Evolutionary conservation across 2,113 vertebrate genomes (phyloP).

Genomic region (Lagopus leucura): DNA sequence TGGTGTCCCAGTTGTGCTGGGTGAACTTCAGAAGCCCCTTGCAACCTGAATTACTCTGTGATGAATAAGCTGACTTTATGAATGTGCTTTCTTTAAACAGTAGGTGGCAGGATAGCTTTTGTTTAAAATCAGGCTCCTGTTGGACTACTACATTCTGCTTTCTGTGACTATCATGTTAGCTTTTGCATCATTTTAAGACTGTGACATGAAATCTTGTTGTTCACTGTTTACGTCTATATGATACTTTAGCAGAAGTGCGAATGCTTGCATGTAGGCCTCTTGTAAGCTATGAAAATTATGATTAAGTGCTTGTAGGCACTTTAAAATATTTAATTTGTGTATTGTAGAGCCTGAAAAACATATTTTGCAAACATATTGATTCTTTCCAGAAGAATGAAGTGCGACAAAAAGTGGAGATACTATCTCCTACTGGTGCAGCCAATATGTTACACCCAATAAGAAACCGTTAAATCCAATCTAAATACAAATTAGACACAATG

Average conservation of each 20-base stretch:
- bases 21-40: background rate
- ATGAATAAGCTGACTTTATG: rapidly evolving
- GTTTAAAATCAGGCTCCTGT: background rate
- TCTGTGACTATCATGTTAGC: background rate
- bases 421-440: background rate
- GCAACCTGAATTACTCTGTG: background rate
- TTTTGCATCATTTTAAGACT: background rate
- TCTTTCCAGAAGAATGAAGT: background rate
- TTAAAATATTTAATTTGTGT: background rate
- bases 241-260: background rate
- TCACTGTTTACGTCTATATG: background rate
- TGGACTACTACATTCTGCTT: rapidly evolving
- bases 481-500: background rate
- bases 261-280: background rate
- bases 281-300: background rate
- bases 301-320: background rate
- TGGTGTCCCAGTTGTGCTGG: background rate
- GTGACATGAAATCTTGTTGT: background rate
- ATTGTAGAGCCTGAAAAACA: background rate
- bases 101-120: constrained; percentile 45
- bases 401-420: background rate
- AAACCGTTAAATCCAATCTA: background rate
- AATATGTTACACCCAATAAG: background rate
- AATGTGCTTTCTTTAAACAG: background rate
- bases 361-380: background rate